Conservation (phyloP, 2,113 vertebrate species). For the Chiloscyllium plagiosum region DNA sequence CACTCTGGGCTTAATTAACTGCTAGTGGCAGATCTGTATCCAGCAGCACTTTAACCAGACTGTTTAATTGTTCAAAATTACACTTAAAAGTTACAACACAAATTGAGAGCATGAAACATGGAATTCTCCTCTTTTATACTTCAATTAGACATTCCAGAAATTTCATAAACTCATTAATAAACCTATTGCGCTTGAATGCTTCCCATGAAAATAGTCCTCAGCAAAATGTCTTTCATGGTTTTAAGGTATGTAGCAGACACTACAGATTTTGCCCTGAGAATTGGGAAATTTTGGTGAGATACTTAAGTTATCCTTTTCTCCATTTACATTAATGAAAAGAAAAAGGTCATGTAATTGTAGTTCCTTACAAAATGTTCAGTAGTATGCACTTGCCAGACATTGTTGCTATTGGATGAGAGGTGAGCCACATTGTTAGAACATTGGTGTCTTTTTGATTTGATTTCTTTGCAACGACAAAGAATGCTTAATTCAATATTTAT, state of each 20-base stretch:
- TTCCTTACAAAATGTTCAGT: not conserved
- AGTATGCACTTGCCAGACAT: not conserved
- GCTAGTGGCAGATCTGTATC: not conserved
- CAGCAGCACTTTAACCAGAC: not conserved
- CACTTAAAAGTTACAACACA: not conserved
- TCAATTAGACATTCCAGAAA: not conserved
- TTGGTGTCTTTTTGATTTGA: not conserved
- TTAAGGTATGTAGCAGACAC: not conserved
- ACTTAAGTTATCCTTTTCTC: no score
- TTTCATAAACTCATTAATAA: not conserved
- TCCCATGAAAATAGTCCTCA: not conserved
- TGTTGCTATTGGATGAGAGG: not conserved
- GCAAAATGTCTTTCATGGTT: not conserved
- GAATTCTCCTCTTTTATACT: not conserved
- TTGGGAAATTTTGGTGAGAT: not conserved
- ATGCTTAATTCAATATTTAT: not conserved
- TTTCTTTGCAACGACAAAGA: not conserved
- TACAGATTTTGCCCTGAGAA: not conserved
- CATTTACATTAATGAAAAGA: conserved; percentile 1
- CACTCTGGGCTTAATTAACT: not conserved
- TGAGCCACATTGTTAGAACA: not conserved
- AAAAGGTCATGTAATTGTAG: not conserved
- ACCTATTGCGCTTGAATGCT: not conserved
- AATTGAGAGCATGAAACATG: not conserved
- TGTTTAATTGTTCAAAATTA: not conserved